A percentile compares a stretch with the other conserved stretches of the same genome.
phyloP scores from a whole-genome alignment of 2,797 vertebrate species.

The Takifugu rubripes region DNA sequence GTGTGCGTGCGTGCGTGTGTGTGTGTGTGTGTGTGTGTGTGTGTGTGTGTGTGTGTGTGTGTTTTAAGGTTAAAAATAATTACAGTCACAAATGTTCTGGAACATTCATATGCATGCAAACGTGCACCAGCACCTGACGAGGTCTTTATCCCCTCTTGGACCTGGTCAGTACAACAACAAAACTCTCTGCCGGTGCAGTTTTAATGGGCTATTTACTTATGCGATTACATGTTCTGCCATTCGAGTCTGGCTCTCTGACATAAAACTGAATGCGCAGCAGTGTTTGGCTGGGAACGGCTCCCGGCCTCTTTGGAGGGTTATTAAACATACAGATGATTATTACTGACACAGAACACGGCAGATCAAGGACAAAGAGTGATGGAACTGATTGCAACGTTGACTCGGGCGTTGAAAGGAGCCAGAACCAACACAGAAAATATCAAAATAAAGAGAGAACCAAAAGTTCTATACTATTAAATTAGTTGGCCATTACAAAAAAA shows the following conservation, averaged over 20 bases:
- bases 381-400: neutral
- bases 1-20: constrained; percentile 5
- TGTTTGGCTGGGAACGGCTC: neutral
- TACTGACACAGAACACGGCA: neutral
- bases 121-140: neutral
- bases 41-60: constrained; percentile 7
- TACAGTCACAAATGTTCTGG: neutral
- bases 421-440: neutral
- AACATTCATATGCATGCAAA: too few relatives aligned
- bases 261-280: neutral
- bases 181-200: neutral
- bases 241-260: neutral
- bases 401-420: neutral
- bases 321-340: neutral
- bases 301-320: neutral
- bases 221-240: neutral
- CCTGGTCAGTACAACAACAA: neutral
- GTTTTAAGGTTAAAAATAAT: neutral
- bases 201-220: neutral
- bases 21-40: constrained; percentile 10
- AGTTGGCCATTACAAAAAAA: too few relatives aligned
- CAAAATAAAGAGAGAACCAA: neutral
- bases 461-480: too few relatives aligned
- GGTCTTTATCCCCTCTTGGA: neutral
- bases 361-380: neutral